Evolutionary conservation across 2,797 vertebrate genomes (phyloP), one percentile per base, ranked within the genome.

Genomic region (Semotilus atromaculatus): DNA sequence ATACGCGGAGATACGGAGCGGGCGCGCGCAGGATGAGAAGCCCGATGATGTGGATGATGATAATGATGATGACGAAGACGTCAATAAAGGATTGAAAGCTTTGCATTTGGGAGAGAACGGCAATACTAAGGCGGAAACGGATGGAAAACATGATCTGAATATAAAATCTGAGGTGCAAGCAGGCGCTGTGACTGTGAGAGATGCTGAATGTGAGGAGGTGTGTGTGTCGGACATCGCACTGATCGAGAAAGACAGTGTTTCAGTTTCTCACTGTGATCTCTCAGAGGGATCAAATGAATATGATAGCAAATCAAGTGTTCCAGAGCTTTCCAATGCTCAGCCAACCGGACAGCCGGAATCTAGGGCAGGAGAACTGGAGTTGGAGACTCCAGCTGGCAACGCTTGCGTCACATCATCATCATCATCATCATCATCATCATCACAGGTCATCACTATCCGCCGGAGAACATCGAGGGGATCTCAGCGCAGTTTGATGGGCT

Each of bases 401-500:
- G 23, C 81, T 62, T 10, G 36, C 11, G 68, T 71, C 40, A 26
- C 45, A 45, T n/a, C 23, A 29, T 4, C 48, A 8, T 55, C 67
- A 21, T 58, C 48, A 16, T 73, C 26, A 5, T 40, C 40, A 3
- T 43, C 40, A 51, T 51, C 48, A 16, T 6, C 48, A 5, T 58
- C 68, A 9, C 68, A 73, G 40, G 18, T 58, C 51, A 18, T 73
- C 26, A 2, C 36, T 19, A 91, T 90, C 83, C 93, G 93, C 16
- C 83, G 91, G 1, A 93, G 94, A 60, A 86, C 94, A 51, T 95
- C 94, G n/a, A 92, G 90, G 81, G 94, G 93, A 1, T 95, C 94
- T 58, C 94, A 94, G 82, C 89, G 94, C 9, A 93, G 93, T 79
- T 81, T 94, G 85, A 87, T 95, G 85, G 92, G 90, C 67, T 86